A percentile compares a stretch with the other conserved stretches of the same genome.
Conservation (phyloP, 2,888 invertebrate genomes). For the Caenorhabditis wallacei region DNA sequence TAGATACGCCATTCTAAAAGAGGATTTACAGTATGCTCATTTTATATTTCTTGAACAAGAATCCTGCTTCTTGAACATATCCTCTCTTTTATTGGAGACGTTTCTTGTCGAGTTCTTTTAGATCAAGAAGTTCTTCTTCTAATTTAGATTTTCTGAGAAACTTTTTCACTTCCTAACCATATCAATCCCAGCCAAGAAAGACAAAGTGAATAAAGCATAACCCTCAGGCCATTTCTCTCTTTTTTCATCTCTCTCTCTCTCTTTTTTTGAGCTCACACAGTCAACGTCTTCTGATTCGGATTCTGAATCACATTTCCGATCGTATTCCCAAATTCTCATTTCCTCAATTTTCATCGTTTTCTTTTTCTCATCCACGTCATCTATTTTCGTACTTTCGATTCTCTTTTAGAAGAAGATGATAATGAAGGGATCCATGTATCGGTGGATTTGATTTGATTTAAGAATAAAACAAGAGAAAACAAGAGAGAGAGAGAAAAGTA, state of each 20-base stretch:
- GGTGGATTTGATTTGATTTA: conserved; percentile 44
- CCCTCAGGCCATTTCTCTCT: conserved; percentile 15
- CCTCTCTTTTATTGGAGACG: background rate
- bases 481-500: conserved; percentile 21
- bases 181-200: conserved; percentile 19
- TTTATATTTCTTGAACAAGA: no score
- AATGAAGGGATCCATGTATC: conserved; percentile 17
- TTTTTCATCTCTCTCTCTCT: background rate
- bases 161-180: conserved; percentile 37
- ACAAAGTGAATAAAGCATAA: conserved; percentile 33
- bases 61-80: no score
- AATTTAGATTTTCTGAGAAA: conserved; percentile 15
- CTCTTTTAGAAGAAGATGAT: conserved; percentile 14
- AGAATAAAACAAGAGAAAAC: conserved; percentile 18
- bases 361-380: conserved; percentile 47
- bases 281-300: conserved; percentile 19
- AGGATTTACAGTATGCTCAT: no score
- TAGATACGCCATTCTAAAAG: no score
- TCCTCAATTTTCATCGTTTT: conserved; percentile 1
- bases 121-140: conserved; percentile 34
- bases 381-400: conserved; percentile 45
- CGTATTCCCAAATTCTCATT: conserved; percentile 41
- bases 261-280: conserved; percentile 19
- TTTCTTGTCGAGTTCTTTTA: background rate
- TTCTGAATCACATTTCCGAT: conserved; percentile 55